These are phyloP conservation scores for Graptemys geographica DNA, from an alignment of 2,797 vertebrate genomes.

Conservation along the genomic window DNA sequence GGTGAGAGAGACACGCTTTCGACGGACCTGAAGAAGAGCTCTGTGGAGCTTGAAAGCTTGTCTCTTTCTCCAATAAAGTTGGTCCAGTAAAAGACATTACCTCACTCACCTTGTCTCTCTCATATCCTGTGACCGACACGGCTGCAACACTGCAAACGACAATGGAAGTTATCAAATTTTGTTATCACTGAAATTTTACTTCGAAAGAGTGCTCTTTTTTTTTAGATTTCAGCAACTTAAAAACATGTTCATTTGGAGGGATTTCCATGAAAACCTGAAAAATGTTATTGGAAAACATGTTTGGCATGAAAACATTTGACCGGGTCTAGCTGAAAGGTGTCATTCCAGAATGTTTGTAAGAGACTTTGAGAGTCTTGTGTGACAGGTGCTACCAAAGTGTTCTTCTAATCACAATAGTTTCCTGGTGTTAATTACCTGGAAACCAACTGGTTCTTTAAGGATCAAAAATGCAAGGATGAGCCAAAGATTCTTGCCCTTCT, in stretches of 20 bases:
- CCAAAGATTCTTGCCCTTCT: background rate
- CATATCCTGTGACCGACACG: too few relatives aligned
- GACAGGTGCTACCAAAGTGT: background rate
- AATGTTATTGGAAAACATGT: background rate
- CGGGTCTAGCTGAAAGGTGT: background rate
- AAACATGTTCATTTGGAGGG: background rate
- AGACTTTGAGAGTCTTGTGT: background rate
- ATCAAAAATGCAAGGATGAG: background rate
- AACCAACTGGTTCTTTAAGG: background rate
- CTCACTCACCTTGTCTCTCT: too few relatives aligned
- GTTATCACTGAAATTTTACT: background rate
- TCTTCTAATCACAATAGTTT: background rate
- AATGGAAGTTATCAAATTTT: background rate
- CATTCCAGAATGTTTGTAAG: background rate
- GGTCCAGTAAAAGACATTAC: too few relatives aligned
- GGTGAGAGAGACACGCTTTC: too few relatives aligned
- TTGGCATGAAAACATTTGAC: background rate
- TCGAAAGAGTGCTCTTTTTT: background rate
- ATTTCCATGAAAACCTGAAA: background rate
- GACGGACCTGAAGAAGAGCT: too few relatives aligned
- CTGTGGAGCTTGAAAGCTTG: too few relatives aligned
- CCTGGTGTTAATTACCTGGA: background rate
- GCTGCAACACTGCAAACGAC: too few relatives aligned
- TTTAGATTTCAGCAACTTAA: background rate
- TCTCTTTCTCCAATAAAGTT: too few relatives aligned